These are phyloP conservation scores for Nymphalis polychloros DNA, from an alignment of 2,888 invertebrate genomes.

Conservation along the genomic window DNA sequence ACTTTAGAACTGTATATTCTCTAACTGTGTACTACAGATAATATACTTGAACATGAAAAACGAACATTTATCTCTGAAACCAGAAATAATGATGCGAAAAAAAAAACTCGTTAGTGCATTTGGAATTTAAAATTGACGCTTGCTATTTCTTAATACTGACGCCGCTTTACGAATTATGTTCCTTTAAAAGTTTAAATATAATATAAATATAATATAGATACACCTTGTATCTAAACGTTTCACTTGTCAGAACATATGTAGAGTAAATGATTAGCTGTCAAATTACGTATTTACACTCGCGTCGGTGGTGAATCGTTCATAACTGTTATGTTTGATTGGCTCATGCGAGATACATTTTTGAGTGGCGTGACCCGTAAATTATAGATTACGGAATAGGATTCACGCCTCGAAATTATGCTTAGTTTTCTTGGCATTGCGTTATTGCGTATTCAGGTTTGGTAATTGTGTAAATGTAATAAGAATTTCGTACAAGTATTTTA, in stretches of 20 bases:
- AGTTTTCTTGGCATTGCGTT: conserved; percentile 34
- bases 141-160: neutral
- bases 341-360: conserved; percentile 27
- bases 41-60: conserved; percentile 4
- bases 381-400: conserved; percentile 12
- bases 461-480: neutral
- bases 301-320: conserved; percentile 31
- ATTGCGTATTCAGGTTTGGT: conserved; percentile 11
- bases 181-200: neutral
- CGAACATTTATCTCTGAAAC: neutral
- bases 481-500: neutral
- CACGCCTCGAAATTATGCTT: neutral
- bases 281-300: conserved; percentile 17
- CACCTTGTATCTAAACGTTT: neutral
- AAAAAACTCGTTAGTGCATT: conserved; percentile 1
- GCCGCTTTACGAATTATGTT: neutral
- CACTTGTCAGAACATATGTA: conserved; percentile 2
- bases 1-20: neutral
- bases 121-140: neutral
- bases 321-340: conserved; percentile 42
- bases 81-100: conserved; percentile 2
- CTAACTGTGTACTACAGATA: neutral
- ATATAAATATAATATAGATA: neutral
- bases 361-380: conserved; percentile 32
- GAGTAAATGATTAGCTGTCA: conserved; percentile 11